Evolutionary conservation across 1,140 invertebrate species (phyloP).

Genomic region (Bombyx mandarina): DNA sequence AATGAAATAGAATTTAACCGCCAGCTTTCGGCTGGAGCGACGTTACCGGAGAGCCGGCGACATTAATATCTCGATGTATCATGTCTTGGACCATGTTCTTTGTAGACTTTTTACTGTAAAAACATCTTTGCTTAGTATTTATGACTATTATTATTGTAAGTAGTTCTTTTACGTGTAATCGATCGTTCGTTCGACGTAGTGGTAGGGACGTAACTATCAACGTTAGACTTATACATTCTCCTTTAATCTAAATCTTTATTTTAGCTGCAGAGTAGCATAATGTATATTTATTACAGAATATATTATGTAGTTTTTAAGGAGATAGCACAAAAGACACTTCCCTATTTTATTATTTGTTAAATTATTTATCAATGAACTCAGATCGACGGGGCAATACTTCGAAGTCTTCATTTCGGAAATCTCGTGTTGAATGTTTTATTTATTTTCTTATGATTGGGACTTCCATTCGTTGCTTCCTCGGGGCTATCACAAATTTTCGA

Average conservation of each 20-base stretch:
- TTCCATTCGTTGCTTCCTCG: too few species aligned
- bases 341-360: slow-evolving; percentile 55
- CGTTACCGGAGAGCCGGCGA: background rate
- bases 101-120: slow-evolving; percentile 59
- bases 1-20: slow-evolving; percentile 49
- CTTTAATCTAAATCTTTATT: slow-evolving; percentile 13
- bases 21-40: slow-evolving; percentile 1
- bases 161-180: slow-evolving; percentile 3
- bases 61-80: slow-evolving; percentile 28
- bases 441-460: too few species aligned
- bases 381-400: too few species aligned
- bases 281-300: slow-evolving; percentile 53
- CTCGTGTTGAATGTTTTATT: too few species aligned
- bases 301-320: slow-evolving; percentile 33
- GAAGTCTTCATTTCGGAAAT: too few species aligned
- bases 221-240: slow-evolving; percentile 11
- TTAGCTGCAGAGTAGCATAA: slow-evolving; percentile 21
- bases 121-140: slow-evolving; percentile 54
- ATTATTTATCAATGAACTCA: too few species aligned
- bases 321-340: slow-evolving; percentile 56
- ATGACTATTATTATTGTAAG: slow-evolving; percentile 47
- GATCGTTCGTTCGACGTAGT: too few species aligned
- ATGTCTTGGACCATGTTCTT: slow-evolving; percentile 45
- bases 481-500: too few species aligned
- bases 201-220: background rate